Percentiles rank a stretch among this genome's conserved stretches.
phyloP scores from a whole-genome alignment of 2,888 invertebrate genomes.

The Seira musarum region DNA sequence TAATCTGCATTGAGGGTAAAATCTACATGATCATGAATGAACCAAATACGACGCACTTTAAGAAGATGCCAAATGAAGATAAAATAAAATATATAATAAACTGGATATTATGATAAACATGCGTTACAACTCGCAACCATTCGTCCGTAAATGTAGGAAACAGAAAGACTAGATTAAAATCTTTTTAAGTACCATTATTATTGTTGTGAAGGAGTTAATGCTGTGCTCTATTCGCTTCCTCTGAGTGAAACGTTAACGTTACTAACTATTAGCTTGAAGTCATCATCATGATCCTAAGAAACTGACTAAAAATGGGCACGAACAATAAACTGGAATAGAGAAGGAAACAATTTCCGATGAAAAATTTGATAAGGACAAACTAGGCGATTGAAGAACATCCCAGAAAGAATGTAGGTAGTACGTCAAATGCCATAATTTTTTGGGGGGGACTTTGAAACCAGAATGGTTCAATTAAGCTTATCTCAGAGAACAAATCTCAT shows the following conservation, averaged over 20 bases:
- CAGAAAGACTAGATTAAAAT: no score
- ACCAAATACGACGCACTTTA: no score
- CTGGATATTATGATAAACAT: conserved; percentile 15
- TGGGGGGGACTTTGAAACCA: no score
- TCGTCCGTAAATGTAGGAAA: no score
- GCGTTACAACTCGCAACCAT: neutral
- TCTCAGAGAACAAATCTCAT: no score
- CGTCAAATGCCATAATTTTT: no score
- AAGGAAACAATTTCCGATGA: conserved; percentile 2
- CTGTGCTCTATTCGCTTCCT: no score
- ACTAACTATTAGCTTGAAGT: neutral
- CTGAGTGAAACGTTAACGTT: no score
- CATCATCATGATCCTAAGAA: neutral
- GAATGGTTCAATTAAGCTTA: no score
- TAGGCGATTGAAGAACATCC: conserved; percentile 5
- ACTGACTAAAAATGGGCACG: neutral
- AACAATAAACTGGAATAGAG: conserved; percentile 4
- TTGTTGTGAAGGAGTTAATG: no score
- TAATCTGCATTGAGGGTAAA: neutral
- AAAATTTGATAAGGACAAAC: neutral
- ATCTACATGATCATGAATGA: neutral
- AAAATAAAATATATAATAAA: neutral
- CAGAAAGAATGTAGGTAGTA: neutral
- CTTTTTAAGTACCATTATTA: no score
- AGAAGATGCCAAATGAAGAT: neutral